A percentile compares a stretch with the other conserved stretches of the same genome.
These are phyloP conservation scores for Sipha maydis DNA, from an alignment of 2,888 invertebrate genomes.

Conservation along the genomic window DNA sequence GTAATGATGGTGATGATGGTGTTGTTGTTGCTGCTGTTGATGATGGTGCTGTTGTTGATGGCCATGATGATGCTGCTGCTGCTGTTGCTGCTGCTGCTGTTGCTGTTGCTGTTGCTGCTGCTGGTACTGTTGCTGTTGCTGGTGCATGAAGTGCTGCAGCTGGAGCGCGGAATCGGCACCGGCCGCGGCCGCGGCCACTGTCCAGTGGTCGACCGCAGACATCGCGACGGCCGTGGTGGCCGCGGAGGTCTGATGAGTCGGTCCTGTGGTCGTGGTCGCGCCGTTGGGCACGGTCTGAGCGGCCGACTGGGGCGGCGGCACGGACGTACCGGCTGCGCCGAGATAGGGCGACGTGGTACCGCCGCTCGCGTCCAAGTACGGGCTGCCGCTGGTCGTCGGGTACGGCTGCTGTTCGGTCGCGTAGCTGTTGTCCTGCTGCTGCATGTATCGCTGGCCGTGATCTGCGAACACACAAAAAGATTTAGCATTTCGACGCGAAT, in stretches of 20 bases:
- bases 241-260: constrained; percentile 25
- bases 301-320: constrained; percentile 72
- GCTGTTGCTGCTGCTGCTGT: constrained; percentile 25
- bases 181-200: constrained; percentile 17
- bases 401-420: constrained; percentile 36
- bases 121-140: constrained; percentile 45
- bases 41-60: constrained; percentile 40
- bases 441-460: constrained; percentile 44
- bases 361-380: constrained; percentile 44
- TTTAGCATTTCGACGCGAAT: neutral
- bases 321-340: constrained; percentile 67
- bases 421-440: constrained; percentile 33
- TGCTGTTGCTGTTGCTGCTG: constrained; percentile 26
- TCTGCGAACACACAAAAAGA: neutral
- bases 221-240: constrained; percentile 26
- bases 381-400: constrained; percentile 52
- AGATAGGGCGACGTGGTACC: constrained; percentile 42
- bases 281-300: constrained; percentile 69
- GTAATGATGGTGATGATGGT: constrained; percentile 31
- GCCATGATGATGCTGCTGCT: constrained; percentile 24
- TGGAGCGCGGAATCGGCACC: constrained; percentile 24
- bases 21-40: constrained; percentile 5
- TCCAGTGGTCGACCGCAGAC: constrained; percentile 42
- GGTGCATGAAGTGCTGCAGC: constrained; percentile 49
- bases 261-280: constrained; percentile 38